A percentile compares a stretch with the other conserved stretches of the same genome.
phyloP scores from a whole-genome alignment of 2,797 vertebrate species.

The Lacerta bilineata region DNA sequence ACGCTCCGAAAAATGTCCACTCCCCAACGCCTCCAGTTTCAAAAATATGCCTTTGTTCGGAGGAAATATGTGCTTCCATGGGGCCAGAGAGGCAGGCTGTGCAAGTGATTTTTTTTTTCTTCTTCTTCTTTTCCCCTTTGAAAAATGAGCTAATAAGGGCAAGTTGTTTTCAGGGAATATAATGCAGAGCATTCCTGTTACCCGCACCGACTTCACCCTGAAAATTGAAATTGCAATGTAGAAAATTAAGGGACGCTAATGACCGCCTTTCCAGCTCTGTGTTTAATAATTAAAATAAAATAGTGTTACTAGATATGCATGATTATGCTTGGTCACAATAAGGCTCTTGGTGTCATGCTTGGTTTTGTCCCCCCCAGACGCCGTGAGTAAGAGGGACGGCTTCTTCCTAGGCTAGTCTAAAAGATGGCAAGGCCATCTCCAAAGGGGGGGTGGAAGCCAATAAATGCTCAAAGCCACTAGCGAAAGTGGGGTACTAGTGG shows the following conservation, averaged over 20 bases:
- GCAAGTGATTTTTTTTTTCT: neutral
- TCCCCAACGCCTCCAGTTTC: neutral
- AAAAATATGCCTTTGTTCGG: neutral
- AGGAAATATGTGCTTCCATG: neutral
- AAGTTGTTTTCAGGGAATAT: neutral
- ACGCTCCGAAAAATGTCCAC: neutral
- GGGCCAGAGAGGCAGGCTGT: neutral
- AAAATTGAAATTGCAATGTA: slow-evolving; percentile 10
- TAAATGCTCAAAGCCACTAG: neutral
- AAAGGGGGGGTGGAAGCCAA: neutral
- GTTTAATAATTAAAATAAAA: slow-evolving; percentile 41
- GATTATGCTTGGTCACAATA: neutral
- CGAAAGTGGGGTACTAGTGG: neutral
- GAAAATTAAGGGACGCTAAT: slow-evolving; percentile 3
- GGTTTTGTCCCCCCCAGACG: neutral
- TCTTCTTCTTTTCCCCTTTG: too few relatives aligned
- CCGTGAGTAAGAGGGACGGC: neutral
- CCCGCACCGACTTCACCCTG: neutral
- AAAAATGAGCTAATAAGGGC: neutral
- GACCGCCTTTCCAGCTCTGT: neutral
- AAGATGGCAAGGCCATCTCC: too few relatives aligned
- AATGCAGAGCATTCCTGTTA: neutral
- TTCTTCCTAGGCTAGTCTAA: neutral
- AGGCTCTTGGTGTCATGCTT: slow-evolving; percentile 1
- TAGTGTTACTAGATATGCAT: slow-evolving; percentile 1